These are phyloP conservation scores for Ceyx melanurus DNA, from an alignment of 2,113 vertebrate genomes.

Conservation along the genomic window DNA sequence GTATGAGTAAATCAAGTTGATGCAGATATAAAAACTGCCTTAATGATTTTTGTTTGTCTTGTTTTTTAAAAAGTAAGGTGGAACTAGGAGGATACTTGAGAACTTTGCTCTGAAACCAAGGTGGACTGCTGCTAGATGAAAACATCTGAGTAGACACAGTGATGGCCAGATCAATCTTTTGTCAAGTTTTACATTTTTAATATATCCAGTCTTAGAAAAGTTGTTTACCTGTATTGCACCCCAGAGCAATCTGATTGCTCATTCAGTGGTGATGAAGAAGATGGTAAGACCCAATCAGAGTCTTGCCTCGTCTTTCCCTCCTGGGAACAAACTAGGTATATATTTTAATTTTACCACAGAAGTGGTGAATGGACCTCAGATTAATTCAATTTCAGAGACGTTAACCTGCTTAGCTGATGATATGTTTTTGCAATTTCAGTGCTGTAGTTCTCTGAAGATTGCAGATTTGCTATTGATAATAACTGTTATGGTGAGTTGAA, in stretches of 20 bases:
- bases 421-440: not conserved
- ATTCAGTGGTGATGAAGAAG: not conserved
- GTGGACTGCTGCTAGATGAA: constrained; percentile 2
- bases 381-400: not conserved
- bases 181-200: not conserved
- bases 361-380: not conserved
- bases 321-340: not conserved
- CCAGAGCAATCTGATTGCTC: not conserved
- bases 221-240: not conserved
- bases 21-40: constrained; percentile 66
- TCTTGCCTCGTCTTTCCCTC: not conserved
- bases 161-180: not conserved
- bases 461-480: not conserved
- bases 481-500: not conserved
- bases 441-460: not conserved
- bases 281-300: not conserved
- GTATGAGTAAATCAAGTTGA: constrained; percentile 15
- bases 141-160: not conserved
- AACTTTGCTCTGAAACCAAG: not conserved
- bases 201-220: not conserved
- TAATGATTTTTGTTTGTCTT: constrained; percentile 48
- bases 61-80: not conserved
- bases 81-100: not conserved
- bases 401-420: not conserved
- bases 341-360: not conserved